Evolutionary conservation across 2,797 vertebrate genomes (phyloP).

Genomic region (Meda fulgida): DNA sequence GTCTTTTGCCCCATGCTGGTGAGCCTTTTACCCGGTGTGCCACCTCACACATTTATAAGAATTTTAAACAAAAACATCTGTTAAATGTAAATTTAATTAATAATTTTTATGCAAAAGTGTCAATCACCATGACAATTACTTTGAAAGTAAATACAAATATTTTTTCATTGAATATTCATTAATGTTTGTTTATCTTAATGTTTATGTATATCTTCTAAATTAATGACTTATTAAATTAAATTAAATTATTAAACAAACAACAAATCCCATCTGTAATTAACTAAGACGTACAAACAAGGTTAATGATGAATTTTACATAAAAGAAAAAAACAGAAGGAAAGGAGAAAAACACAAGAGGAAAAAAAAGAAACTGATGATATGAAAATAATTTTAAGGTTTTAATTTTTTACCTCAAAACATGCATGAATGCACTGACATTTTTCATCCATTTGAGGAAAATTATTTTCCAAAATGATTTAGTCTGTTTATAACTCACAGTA

Average conservation of each 20-base stretch:
- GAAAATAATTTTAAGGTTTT: not conserved
- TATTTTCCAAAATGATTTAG: conserved; percentile 36
- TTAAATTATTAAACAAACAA: conserved; percentile 18
- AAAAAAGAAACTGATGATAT: not conserved
- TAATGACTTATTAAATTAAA: not conserved
- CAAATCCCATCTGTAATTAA: conserved; percentile 25
- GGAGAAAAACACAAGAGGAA: not conserved
- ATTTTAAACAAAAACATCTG: not conserved
- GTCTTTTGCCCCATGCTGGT: too few species aligned
- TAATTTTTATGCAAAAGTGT: not conserved
- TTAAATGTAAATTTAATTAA: conserved; percentile 4
- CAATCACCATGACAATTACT: conserved; percentile 19
- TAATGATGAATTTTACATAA: conserved; percentile 23
- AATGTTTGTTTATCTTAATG: conserved; percentile 24
- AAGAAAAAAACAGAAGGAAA: not conserved
- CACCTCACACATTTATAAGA: too few species aligned
- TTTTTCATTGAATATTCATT: conserved; percentile 17
- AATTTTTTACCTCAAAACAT: not conserved
- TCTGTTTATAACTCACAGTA: conserved; percentile 30
- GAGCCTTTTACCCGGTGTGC: too few species aligned
- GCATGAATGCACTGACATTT: not conserved
- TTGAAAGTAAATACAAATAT: conserved; percentile 22
- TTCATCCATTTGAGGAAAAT: conserved; percentile 14
- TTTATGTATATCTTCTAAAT: conserved; percentile 23
- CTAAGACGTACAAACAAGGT: not conserved